These are phyloP conservation scores for Limnephilus rhombicus DNA, from an alignment of 2,888 invertebrate genomes.

Conservation along the genomic window DNA sequence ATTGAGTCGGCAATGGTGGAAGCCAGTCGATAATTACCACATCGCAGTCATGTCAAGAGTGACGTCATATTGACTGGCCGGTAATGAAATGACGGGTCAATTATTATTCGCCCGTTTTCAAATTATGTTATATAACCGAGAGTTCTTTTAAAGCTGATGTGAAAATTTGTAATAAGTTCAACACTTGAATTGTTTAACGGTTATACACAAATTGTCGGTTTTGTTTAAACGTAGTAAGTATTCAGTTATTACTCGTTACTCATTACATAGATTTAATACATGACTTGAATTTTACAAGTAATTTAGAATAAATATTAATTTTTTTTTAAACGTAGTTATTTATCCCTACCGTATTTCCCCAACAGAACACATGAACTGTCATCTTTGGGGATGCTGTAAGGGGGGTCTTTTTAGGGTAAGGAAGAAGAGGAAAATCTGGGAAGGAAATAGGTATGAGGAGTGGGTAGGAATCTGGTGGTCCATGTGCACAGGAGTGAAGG, in stretches of 20 bases:
- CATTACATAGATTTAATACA: background rate
- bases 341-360: too few species aligned
- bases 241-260: too few species aligned
- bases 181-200: background rate
- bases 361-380: too few species aligned
- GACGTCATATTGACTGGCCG: conserved; percentile 15
- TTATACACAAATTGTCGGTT: background rate
- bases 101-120: background rate
- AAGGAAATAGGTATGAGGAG: too few species aligned
- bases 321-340: too few species aligned
- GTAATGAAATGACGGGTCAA: background rate
- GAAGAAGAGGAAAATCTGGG: too few species aligned
- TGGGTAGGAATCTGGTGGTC: too few species aligned
- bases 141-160: background rate
- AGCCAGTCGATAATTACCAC: conserved; percentile 33
- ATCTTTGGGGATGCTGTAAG: too few species aligned
- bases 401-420: too few species aligned
- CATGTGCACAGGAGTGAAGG: too few species aligned
- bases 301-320: background rate
- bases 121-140: background rate
- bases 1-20: conserved; percentile 30
- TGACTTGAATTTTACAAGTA: background rate
- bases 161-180: background rate
- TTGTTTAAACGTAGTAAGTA: background rate
- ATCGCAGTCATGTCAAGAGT: background rate